A percentile compares a stretch with the other conserved stretches of the same genome.
These are phyloP conservation scores for Oreortyx pictus DNA, from an alignment of 2,797 vertebrate species.

Conservation along the genomic window DNA sequence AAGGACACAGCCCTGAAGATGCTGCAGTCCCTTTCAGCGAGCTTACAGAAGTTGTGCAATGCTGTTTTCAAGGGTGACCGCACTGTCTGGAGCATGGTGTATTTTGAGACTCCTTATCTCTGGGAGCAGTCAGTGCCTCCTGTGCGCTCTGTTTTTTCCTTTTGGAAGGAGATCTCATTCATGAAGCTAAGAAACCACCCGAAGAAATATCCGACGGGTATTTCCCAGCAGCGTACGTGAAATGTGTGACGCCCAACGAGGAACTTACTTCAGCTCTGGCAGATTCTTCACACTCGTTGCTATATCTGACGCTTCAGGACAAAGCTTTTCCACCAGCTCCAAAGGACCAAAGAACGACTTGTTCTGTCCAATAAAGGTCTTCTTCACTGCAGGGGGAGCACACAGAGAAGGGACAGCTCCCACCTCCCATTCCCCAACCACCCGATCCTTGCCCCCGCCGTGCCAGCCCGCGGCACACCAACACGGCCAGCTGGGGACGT, in stretches of 20 bases:
- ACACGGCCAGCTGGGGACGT: not conserved
- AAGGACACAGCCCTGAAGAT: not conserved
- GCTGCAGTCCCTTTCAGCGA: not conserved
- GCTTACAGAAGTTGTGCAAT: not conserved
- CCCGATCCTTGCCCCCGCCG: not conserved
- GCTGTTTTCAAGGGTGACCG: not conserved
- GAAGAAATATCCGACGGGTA: not conserved
- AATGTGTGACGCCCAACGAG: not conserved
- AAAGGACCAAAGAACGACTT: slow-evolving; percentile 98
- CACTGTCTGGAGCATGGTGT: not conserved
- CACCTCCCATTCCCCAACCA: not conserved
- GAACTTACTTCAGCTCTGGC: slow-evolving; percentile 92
- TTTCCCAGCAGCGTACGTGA: not conserved
- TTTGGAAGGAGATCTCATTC: not conserved
- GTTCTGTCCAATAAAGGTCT: slow-evolving; percentile 94
- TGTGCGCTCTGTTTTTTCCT: not conserved
- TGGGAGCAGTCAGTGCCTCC: not conserved
- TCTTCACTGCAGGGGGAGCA: slow-evolving; percentile 85
- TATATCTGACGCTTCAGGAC: slow-evolving; percentile 93
- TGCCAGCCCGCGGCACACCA: not conserved
- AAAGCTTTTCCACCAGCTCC: slow-evolving; percentile 95
- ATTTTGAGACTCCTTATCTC: not conserved
- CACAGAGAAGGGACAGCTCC: slow-evolving; percentile 16
- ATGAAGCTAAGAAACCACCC: rapidly evolving
- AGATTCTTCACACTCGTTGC: slow-evolving; percentile 95